A percentile compares a stretch with the other conserved stretches of the same genome.
Conservation (phyloP, 2,888 invertebrate species). For the Arctia plantaginis region DNA sequence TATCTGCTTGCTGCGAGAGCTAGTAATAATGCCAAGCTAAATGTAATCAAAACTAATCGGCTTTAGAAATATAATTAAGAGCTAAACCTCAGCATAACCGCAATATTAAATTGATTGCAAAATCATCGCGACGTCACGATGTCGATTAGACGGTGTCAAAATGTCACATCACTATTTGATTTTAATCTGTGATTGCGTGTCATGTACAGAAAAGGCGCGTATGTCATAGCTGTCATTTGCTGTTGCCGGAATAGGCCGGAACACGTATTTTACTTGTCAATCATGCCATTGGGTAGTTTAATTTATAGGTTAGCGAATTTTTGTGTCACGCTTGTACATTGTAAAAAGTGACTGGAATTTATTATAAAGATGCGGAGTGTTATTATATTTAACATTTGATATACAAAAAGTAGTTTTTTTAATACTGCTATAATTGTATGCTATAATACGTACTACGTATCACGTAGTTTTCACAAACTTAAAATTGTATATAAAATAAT, state of each 20-base stretch:
- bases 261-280: conserved; percentile 6
- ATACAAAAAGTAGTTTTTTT: not conserved
- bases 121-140: conserved; percentile 2
- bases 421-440: too few relatives aligned
- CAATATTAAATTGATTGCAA: not conserved
- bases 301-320: not conserved
- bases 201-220: not conserved
- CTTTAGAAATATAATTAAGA: not conserved
- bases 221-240: conserved; percentile 4
- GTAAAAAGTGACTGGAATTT: not conserved
- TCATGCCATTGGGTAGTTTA: not conserved
- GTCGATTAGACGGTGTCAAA: conserved; percentile 16
- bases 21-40: not conserved
- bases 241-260: not conserved
- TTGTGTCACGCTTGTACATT: not conserved
- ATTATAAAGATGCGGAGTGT: too few relatives aligned
- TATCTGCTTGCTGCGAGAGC: not conserved
- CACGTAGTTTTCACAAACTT: too few relatives aligned
- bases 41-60: not conserved
- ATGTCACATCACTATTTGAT: conserved; percentile 14
- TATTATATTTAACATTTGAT: not conserved
- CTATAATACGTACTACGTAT: too few relatives aligned
- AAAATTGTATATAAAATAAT: too few relatives aligned
- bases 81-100: not conserved
- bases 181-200: conserved; percentile 7